Conservation (phyloP, 2,797 vertebrate species). For the Enteromius treurensis region DNA sequence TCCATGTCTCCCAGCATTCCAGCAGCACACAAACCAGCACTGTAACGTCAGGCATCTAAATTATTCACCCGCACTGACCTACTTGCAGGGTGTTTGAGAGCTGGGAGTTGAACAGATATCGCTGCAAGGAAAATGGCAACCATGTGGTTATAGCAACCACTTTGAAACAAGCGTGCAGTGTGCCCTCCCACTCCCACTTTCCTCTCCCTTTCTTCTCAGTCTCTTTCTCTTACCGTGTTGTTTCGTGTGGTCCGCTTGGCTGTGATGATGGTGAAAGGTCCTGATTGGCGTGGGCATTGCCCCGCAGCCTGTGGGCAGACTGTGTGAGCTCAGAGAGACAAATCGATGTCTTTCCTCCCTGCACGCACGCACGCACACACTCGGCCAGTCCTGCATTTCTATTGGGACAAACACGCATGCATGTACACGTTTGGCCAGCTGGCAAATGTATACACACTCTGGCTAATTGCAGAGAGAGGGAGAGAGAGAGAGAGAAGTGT, state of each 20-base stretch:
- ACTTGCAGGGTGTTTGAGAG: constrained; percentile 62
- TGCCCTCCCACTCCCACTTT: constrained; percentile 54
- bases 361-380: constrained; percentile 7
- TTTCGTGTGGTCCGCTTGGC: constrained; percentile 55
- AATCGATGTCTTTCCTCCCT: constrained; percentile 54
- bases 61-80: constrained; percentile 67
- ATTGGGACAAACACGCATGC: constrained; percentile 58
- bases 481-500: constrained; percentile 56
- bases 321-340: constrained; percentile 51
- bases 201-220: constrained; percentile 29
- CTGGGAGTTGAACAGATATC: constrained; percentile 59
- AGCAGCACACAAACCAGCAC: constrained; percentile 39
- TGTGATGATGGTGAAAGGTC: constrained; percentile 57
- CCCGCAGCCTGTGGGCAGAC: constrained; percentile 59
- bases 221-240: constrained; percentile 36
- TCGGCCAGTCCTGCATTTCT: constrained; percentile 55
- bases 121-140: constrained; percentile 56
- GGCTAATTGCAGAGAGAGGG: constrained; percentile 56
- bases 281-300: constrained; percentile 65
- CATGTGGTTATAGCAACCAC: constrained; percentile 59
- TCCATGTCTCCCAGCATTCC: constrained; percentile 37
- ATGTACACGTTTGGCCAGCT: constrained; percentile 58
- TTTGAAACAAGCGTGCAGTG: constrained; percentile 56
- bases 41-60: constrained; percentile 57
- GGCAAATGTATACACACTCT: constrained; percentile 59